A percentile compares a stretch with the other conserved stretches of the same genome.
Evolutionary conservation across 2,797 vertebrate genomes (phyloP).

Genomic region (Argya squamiceps): DNA sequence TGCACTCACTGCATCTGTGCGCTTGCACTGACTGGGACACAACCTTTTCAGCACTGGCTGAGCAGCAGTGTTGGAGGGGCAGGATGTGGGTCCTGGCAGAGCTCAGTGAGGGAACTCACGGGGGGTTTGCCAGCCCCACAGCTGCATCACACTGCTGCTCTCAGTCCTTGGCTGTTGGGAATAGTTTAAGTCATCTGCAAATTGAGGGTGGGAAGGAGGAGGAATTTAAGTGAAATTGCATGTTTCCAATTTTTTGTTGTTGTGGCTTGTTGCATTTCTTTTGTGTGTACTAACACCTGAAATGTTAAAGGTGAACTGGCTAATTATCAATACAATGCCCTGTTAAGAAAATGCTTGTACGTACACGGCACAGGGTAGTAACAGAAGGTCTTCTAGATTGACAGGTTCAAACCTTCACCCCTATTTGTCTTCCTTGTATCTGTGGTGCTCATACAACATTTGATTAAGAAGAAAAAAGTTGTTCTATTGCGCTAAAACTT

Average conservation of each 20-base stretch:
- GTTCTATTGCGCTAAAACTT: background rate
- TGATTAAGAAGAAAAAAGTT: background rate
- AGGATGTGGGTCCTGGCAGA: slow-evolving; percentile 56
- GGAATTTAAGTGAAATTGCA: slow-evolving; percentile 70
- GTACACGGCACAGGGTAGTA: background rate
- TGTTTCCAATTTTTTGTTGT: slow-evolving; percentile 67
- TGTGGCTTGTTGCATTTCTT: slow-evolving; percentile 74
- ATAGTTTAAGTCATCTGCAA: slow-evolving; percentile 41
- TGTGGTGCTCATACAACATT: background rate
- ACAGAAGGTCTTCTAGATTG: slow-evolving; percentile 38
- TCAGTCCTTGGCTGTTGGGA: slow-evolving; percentile 58
- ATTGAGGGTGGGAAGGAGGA: slow-evolving; percentile 63
- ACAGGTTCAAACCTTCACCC: slow-evolving; percentile 14
- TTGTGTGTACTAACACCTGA: slow-evolving; percentile 75
- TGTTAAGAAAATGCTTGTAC: background rate
- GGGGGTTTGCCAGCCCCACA: slow-evolving; percentile 47
- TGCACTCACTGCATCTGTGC: slow-evolving; percentile 48
- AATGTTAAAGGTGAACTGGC: slow-evolving; percentile 63
- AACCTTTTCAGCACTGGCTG: slow-evolving; percentile 37
- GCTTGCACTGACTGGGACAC: slow-evolving; percentile 40
- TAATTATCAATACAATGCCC: slow-evolving; percentile 26
- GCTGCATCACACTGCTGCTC: slow-evolving; percentile 16
- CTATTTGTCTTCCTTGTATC: background rate
- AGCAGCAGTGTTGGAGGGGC: background rate
- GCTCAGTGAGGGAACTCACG: slow-evolving; percentile 30